These are phyloP conservation scores for Triplophysa yarkandensis DNA, from an alignment of 2,797 vertebrate genomes.

Conservation along the genomic window DNA sequence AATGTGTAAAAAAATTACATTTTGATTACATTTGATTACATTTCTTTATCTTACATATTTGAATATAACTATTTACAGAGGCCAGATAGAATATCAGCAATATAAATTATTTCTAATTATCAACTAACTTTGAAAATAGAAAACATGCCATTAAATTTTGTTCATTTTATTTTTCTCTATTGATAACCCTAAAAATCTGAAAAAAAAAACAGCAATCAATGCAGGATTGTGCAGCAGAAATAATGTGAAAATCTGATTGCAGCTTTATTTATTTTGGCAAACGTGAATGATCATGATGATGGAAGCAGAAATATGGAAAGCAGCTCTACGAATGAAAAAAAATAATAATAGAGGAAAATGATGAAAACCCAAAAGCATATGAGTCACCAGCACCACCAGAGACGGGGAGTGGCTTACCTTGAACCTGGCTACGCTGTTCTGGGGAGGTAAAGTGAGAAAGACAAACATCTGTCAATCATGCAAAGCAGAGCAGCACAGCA, in stretches of 20 bases:
- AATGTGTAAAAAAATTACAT: constrained; percentile 6
- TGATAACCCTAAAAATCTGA: too few relatives aligned
- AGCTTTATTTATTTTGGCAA: background rate
- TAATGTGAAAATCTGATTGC: background rate
- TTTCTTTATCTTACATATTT: too few relatives aligned
- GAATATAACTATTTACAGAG: too few relatives aligned
- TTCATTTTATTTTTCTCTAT: too few relatives aligned
- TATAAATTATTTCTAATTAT: too few relatives aligned
- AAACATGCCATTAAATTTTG: too few relatives aligned
- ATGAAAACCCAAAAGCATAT: constrained; percentile 43
- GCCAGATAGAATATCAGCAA: too few relatives aligned
- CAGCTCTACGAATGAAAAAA: constrained; percentile 8
- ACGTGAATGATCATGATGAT: constrained; percentile 4
- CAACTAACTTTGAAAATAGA: too few relatives aligned
- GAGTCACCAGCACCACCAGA: constrained; percentile 64
- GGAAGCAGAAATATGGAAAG: background rate
- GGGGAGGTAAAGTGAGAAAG: constrained; percentile 70
- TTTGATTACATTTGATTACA: too few relatives aligned
- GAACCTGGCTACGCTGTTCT: constrained; percentile 77
- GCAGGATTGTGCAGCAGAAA: background rate
- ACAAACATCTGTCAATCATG: constrained; percentile 82
- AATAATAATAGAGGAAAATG: constrained; percentile 39
- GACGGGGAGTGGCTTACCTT: constrained; percentile 77
- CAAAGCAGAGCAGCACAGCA: constrained; percentile 73
- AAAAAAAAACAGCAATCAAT: too few relatives aligned